These are phyloP conservation scores for Cheilosia grossa DNA, from an alignment of 2,888 invertebrate species.

Conservation along the genomic window DNA sequence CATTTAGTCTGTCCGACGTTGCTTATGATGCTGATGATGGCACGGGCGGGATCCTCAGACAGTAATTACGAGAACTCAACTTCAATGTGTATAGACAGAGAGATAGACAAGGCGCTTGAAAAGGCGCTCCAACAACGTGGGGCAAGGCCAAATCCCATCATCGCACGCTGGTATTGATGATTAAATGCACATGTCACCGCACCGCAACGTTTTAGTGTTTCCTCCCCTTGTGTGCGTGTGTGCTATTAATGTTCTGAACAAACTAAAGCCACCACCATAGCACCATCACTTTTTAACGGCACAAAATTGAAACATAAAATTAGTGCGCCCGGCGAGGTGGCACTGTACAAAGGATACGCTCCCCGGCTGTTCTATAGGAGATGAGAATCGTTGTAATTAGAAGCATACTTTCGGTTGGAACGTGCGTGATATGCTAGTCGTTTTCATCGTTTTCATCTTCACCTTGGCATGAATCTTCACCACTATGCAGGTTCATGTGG, in stretches of 20 bases:
- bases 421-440: slow-evolving; percentile 53
- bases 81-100: slow-evolving; percentile 43
- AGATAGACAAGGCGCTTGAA: slow-evolving; percentile 16
- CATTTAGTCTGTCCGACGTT: slow-evolving; percentile 50
- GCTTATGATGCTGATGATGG: slow-evolving; percentile 65
- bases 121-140: slow-evolving; percentile 31
- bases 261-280: slow-evolving; percentile 5
- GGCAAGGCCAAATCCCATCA: slow-evolving; percentile 35
- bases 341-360: background rate
- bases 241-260: slow-evolving; percentile 7
- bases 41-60: slow-evolving; percentile 61
- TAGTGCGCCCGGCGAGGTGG: slow-evolving; percentile 29
- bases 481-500: background rate
- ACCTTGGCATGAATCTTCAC: slow-evolving; percentile 40
- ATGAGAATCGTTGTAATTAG: slow-evolving; percentile 67
- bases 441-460: slow-evolving; percentile 40
- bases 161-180: slow-evolving; percentile 52
- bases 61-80: slow-evolving; percentile 58
- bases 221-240: slow-evolving; percentile 19
- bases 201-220: slow-evolving; percentile 22
- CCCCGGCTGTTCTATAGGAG: background rate
- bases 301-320: slow-evolving; percentile 73
- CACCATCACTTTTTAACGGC: slow-evolving; percentile 52
- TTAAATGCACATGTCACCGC: slow-evolving; percentile 73
- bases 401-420: slow-evolving; percentile 62